Evolutionary conservation across 2,797 vertebrate genomes (phyloP), one percentile per base, ranked within the genome.

Genomic region (Xiphorhynchus erythropygius): DNA sequence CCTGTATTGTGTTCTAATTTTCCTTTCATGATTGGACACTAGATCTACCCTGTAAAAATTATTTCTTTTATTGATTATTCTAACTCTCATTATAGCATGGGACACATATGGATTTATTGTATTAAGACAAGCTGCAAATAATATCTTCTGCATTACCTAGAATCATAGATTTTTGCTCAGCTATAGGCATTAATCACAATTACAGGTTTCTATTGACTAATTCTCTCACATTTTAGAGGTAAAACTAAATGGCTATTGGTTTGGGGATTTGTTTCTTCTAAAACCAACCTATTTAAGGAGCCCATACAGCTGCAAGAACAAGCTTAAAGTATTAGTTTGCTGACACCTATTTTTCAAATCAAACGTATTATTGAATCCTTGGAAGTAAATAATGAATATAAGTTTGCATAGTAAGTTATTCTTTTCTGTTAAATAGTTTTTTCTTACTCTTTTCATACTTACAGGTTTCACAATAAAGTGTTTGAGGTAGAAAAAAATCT

Each of bases 171-270:
- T 94, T 86, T 39, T 89, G 25, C 30, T 64, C 80, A 79, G 67
- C 28, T 83, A 22, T 41, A 47, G 25, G 30, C 57, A 94, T 97
- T 89, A 92, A 89, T 84, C 33, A 75, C 18, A 95, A 85, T 96
- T 93, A 63, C 14, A 53, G 25, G 8, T 9, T 83, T 88, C 76
- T 69, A 87, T 88, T 69, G 80, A 85, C 27, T 81, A 44, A 68
- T 94, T 96, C 41, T 68, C 2, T 13, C 28, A 19, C 17, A 62
- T 89, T 78, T 96, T 89, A 55, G 55, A 69, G 9, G n/a, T 90
- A 44, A 67, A 89, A 77, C n/a, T 3, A 73, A 77, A 68, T 19
- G 27, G 1, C 6, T 80, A 57, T 55, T 76, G 25, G 11, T 47
- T 77, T 73, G n/a, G 39, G 37, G 13, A 70, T 78, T 82, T 92